phyloP scores from a whole-genome alignment of 92 coral and sea anemone species.

The Anthopleura xanthogrammica region DNA sequence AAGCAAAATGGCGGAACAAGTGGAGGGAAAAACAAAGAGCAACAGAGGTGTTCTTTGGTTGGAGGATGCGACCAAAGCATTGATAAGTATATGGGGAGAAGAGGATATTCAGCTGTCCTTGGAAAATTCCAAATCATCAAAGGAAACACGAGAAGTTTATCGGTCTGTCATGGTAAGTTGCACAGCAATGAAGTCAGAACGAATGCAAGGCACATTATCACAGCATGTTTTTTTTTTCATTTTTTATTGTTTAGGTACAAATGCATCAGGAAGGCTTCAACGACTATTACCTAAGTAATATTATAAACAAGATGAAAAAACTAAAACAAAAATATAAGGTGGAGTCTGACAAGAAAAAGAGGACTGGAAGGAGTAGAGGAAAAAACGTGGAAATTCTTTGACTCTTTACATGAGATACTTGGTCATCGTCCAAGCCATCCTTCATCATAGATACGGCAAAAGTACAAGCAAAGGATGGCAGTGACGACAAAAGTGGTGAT shows the following conservation, averaged over 20 bases:
- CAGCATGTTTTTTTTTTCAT: background rate
- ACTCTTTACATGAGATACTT: slow-evolving; percentile 23
- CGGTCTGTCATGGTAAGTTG: background rate
- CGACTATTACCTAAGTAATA: background rate
- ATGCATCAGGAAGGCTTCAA: background rate
- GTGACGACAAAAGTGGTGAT: slow-evolving; percentile 1
- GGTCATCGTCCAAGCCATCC: slow-evolving; percentile 33
- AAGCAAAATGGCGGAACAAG: background rate
- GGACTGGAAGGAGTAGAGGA: background rate
- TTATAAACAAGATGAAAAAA: background rate
- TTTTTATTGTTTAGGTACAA: background rate
- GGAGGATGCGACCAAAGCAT: background rate
- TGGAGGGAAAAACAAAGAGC: background rate
- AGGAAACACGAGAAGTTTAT: background rate
- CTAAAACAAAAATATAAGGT: background rate
- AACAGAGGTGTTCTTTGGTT: background rate
- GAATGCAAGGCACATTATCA: background rate
- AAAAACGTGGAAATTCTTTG: background rate
- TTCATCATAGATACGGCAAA: slow-evolving; percentile 24
- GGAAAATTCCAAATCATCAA: background rate
- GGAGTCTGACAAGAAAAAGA: background rate
- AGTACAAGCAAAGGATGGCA: background rate
- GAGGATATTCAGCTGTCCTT: background rate
- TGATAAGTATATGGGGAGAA: background rate
- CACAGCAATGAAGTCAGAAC: background rate